A percentile compares a stretch with the other conserved stretches of the same genome.
Conservation (phyloP, 2,113 vertebrate genomes). For the Cromileptes altivelis region DNA sequence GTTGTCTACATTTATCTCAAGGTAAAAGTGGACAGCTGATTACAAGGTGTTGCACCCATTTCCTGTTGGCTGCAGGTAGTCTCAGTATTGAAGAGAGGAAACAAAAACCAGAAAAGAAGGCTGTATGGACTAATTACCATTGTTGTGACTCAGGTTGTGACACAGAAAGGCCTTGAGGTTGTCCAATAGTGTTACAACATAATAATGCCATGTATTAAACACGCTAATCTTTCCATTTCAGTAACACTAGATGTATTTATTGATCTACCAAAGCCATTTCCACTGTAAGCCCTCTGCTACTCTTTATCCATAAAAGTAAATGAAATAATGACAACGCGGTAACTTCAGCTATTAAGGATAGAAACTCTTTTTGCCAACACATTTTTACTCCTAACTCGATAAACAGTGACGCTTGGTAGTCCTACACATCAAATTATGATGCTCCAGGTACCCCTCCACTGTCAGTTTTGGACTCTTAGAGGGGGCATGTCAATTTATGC, state of each 20-base stretch:
- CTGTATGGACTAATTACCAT: background rate
- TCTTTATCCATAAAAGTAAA: background rate
- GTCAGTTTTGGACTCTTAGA: too few relatives aligned
- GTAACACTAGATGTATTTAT: background rate
- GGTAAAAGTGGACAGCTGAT: constrained; percentile 3
- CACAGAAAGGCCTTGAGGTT: background rate
- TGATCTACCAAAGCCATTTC: background rate
- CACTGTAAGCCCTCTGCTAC: background rate
- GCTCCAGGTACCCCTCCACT: too few relatives aligned
- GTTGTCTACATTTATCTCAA: constrained; percentile 47
- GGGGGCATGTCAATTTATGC: too few relatives aligned
- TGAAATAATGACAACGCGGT: background rate
- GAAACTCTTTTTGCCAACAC: too few relatives aligned
- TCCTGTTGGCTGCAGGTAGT: constrained; percentile 32
- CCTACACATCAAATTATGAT: too few relatives aligned
- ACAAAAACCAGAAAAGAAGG: background rate
- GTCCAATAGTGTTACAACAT: background rate
- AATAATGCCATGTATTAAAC: background rate
- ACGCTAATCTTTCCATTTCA: background rate
- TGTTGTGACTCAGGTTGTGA: background rate
- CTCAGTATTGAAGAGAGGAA: background rate
- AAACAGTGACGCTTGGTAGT: too few relatives aligned
- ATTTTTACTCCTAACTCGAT: too few relatives aligned
- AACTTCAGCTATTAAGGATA: background rate
- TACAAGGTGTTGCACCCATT: constrained; percentile 27